Evolutionary conservation across 1,140 invertebrate genomes (phyloP), one percentile per base, ranked within the genome.

Genomic region (Heliconius nattereri): DNA sequence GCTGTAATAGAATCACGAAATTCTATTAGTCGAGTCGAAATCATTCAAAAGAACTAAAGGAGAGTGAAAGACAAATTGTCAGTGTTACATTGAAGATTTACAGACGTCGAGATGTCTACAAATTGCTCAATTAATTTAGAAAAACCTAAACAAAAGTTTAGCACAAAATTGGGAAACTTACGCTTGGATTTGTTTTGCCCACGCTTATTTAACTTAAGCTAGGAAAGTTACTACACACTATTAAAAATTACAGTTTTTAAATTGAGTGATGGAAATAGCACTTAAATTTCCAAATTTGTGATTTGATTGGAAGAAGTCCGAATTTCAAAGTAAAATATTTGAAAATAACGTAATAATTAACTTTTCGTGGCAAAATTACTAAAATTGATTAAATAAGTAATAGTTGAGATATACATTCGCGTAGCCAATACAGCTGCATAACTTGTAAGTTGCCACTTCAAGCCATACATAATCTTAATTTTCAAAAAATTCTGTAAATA

Each of bases 141-240:
- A 57, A 57, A 7, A 23, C 20, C 54, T 57, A 57, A 57, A n/a
- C n/a, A 57, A 57, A 57, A 26, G 9, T 29, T 57, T 23, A 26
- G n/a, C 23, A 52, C n/a, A 16, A 66, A 75, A 54, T 75, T 75
- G 45, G 32, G 74, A 45, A 66, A 75, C 32, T n/a, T 40, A n/a
- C 6, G 45, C 32, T 35, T 35, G 32, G 32, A 35, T 35, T 35
- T 35, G 32, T 35, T 54, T 32, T 60, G 32, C 37, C 32, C 45
- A 26, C 13, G 7, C n/a, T 75, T 60, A 40, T 57, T 75, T 29
- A 75, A 75, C 37, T 35, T 11, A 9, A 20, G 40, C 32, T n/a
- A 74, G 19, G n/a, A 54, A 26, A 74, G 23, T 66, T 66, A 26
- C 23, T 26, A 29, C 23, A 66, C 3, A 13, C 57, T 57, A 16